Conservation (phyloP, 2,888 invertebrate species). For the Ommatoiulus sabulosus region DNA sequence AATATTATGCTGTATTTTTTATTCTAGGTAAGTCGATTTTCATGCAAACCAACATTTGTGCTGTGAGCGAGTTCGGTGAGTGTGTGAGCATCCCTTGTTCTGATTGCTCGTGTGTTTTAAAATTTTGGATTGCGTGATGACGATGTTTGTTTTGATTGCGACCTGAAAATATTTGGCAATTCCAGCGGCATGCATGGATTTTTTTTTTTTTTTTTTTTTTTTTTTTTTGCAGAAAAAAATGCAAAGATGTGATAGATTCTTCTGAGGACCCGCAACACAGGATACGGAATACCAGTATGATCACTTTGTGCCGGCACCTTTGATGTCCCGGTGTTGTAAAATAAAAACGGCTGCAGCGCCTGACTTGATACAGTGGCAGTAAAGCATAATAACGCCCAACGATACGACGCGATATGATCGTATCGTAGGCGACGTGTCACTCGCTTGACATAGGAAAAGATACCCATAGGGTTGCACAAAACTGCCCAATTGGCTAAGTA, state of each 20-base stretch:
- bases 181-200: background rate
- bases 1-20: background rate
- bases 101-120: background rate
- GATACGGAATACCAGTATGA: background rate
- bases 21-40: conserved; percentile 21
- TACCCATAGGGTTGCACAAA: too few relatives aligned
- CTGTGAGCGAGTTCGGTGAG: background rate
- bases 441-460: too few relatives aligned
- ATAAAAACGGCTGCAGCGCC: too few relatives aligned
- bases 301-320: too few relatives aligned
- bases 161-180: background rate
- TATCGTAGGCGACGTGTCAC: too few relatives aligned
- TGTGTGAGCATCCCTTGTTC: background rate
- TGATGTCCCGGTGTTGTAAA: too few relatives aligned
- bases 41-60: background rate
- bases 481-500: too few relatives aligned
- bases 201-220: background rate
- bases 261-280: background rate
- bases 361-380: too few relatives aligned
- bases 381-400: too few relatives aligned
- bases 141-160: background rate
- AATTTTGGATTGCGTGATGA: background rate
- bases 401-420: too few relatives aligned
- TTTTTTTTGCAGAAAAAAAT: background rate
- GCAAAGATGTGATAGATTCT: background rate